phyloP scores from a whole-genome alignment of 1,140 invertebrate genomes.

The Ptiloglossa arizonensis region DNA sequence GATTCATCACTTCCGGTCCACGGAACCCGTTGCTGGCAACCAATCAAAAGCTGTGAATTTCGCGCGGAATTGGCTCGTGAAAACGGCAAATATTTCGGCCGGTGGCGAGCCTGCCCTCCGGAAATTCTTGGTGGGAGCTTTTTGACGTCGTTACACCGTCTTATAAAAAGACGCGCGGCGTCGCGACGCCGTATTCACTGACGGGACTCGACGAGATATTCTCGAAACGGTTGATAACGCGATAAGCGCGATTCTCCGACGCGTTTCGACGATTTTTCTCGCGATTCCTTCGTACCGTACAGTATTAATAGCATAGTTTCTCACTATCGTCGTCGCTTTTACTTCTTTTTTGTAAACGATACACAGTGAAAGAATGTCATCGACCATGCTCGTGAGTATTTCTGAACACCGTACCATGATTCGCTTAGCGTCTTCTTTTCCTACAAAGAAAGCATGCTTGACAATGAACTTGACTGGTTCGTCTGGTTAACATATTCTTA shows the following conservation, averaged over 20 bases:
- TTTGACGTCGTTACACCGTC: constrained; percentile 69
- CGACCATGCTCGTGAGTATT: constrained; percentile 70
- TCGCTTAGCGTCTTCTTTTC: not conserved
- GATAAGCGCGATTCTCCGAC: not conserved
- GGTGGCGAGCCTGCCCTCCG: constrained; percentile 40
- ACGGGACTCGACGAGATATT: constrained; percentile 55
- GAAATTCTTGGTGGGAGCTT: constrained; percentile 63
- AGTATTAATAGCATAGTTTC: constrained; percentile 50
- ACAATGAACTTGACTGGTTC: not conserved
- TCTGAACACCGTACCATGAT: not conserved
- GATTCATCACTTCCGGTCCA: constrained; percentile 69
- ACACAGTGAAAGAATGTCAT: constrained; percentile 69
- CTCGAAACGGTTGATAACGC: not conserved
- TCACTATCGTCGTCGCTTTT: too few species aligned
- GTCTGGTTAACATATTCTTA: not conserved
- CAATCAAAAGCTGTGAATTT: constrained; percentile 64
- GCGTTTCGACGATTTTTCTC: not conserved
- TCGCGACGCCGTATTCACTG: constrained; percentile 72
- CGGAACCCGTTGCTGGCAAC: constrained; percentile 64
- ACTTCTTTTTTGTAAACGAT: constrained; percentile 2
- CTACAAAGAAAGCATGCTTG: not conserved
- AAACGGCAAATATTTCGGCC: constrained; percentile 73
- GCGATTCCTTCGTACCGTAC: not conserved
- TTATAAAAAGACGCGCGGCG: constrained; percentile 77
- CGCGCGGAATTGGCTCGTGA: constrained; percentile 71